Base-by-base conservation (phyloP, 2,113 vertebrate genomes). In the Seriola rivoliana region DNA sequence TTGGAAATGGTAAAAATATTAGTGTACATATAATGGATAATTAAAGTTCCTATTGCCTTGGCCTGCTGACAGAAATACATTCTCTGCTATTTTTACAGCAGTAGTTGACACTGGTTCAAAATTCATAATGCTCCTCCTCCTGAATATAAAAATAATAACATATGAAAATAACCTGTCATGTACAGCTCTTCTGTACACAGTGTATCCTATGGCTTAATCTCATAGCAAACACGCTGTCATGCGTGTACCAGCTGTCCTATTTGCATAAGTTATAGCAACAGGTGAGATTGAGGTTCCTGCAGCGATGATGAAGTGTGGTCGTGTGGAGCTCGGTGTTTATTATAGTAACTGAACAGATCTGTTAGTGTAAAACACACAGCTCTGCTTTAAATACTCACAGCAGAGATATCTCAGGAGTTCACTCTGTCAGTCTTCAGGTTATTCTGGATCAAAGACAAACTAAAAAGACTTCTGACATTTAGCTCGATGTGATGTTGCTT, bases 301-400 rank as follows among this genome's bases (percentile, higher is more conserved):
- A 44, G 12, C 57, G 60, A 17, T 23, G 58, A 82, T 81, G 0
- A 75, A 48, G 29, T 29, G 63, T 62, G 44, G n/a, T 46, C 21
- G 50, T 58, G 71, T 62, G 36, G 29, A 58, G 46, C 50, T 0
- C 12, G 2, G 64, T 57, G 57, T 84, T 84, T 42, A 59, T 78
- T 75, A 89, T 44, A 71, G 77, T 14, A 74, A 69, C 70, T 68
- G 63, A 69, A 73, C 86, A 58, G 14, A 64, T 85, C 64, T 90
- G 59, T 87, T 79, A 54, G 60, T 64, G 82, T 89, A 72, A 75
- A 85, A 84, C 82, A 89, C 21, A 82, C 83, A 77, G 75, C 88
- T 1, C 63, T 25, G 84, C 85, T 89, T 82, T 85, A 91, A 91
- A 94, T 92, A 91, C 81, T 34, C 70, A 0, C 19, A 7, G 0